These are phyloP conservation scores for Aurelia aurita DNA, from an alignment of 30 jellyfish, hydroid and myxozoan species.

Conservation along the genomic window DNA sequence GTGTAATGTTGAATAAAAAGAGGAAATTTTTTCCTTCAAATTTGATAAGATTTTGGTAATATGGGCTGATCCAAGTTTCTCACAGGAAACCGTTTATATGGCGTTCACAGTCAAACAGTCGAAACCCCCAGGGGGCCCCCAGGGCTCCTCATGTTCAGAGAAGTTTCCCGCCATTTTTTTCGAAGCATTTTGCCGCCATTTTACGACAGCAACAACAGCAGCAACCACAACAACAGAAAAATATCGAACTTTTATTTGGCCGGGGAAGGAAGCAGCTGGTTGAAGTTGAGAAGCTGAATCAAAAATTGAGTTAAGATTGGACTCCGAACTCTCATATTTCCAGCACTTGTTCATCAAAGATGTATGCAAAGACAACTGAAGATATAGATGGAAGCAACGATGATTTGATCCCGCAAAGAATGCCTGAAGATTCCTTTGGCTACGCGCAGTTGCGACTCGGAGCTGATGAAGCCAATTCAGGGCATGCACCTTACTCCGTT, in stretches of 20 bases:
- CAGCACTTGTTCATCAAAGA: background rate
- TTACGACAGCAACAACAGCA: background rate
- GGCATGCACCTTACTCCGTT: constrained; percentile 59
- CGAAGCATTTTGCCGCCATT: too few relatives aligned
- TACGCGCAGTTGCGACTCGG: constrained; percentile 69
- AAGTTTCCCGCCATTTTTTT: too few relatives aligned
- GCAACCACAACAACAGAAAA: background rate
- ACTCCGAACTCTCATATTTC: background rate
- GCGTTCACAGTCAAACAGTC: too few relatives aligned
- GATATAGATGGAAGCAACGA: constrained; percentile 77
- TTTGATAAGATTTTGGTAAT: too few relatives aligned
- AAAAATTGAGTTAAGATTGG: background rate
- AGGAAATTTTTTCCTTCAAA: too few relatives aligned
- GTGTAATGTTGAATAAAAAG: too few relatives aligned
- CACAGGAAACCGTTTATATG: too few relatives aligned
- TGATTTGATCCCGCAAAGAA: constrained; percentile 66
- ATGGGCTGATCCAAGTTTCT: too few relatives aligned
- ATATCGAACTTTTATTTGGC: too few relatives aligned
- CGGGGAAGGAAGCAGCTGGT: too few relatives aligned
- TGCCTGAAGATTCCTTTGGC: constrained; percentile 57
- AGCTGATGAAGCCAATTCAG: constrained; percentile 46
- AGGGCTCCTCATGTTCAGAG: too few relatives aligned
- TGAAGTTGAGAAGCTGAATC: constrained; percentile 12
- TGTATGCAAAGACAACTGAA: constrained; percentile 63
- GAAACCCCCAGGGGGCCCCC: too few relatives aligned